Evolutionary conservation across 2,888 invertebrate species (phyloP).

Genomic region (Drosophila lutescens): DNA sequence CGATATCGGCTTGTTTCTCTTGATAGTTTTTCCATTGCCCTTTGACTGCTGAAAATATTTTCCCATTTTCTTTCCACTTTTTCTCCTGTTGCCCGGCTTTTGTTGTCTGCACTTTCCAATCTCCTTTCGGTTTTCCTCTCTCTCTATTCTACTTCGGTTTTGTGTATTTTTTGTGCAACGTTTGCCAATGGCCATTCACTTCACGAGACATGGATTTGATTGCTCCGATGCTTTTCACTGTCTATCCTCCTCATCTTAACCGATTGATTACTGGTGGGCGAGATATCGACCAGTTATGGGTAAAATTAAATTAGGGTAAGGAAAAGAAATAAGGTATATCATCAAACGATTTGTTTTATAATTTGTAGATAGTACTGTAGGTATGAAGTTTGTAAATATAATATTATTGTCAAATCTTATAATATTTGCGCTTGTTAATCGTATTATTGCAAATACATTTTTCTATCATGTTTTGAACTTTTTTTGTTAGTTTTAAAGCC

Average conservation of each 20-base stretch:
- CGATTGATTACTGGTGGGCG: not conserved
- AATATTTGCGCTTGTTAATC: too few species aligned
- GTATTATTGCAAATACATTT: too few species aligned
- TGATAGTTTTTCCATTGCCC: constrained; percentile 42
- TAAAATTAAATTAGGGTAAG: too few species aligned
- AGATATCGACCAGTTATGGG: not conserved
- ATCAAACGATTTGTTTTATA: too few species aligned
- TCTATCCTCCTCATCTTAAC: constrained; percentile 19
- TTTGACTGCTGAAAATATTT: constrained; percentile 26
- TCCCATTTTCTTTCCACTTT: constrained; percentile 29
- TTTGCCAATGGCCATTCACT: constrained; percentile 41
- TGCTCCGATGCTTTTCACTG: constrained; percentile 58
- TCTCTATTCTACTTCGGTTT: constrained; percentile 2
- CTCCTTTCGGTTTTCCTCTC: constrained; percentile 23
- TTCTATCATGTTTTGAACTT: not conserved
- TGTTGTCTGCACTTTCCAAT: constrained; percentile 39
- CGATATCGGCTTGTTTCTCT: constrained; percentile 22
- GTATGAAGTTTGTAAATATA: too few species aligned
- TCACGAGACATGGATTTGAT: constrained; percentile 61
- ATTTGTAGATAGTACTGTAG: not conserved
- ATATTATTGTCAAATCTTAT: too few species aligned
- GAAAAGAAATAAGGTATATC: too few species aligned
- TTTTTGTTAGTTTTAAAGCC: not conserved
- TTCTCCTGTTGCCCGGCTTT: constrained; percentile 17
- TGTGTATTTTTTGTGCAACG: constrained; percentile 35